These are phyloP conservation scores for Chaetura pelagica DNA, from an alignment of 2,113 vertebrate species.

Conservation along the genomic window DNA sequence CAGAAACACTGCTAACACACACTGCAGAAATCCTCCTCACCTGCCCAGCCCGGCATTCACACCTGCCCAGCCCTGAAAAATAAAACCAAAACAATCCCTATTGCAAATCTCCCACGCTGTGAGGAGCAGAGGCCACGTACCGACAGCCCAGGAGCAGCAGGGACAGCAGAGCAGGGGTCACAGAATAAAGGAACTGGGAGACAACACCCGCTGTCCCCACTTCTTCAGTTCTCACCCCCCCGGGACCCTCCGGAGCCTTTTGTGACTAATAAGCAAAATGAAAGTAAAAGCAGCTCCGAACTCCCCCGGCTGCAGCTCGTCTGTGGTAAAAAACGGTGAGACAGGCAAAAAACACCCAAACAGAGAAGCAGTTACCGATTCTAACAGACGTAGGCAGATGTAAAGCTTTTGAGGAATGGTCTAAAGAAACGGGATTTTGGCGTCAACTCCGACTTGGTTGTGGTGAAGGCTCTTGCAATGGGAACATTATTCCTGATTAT, in stretches of 20 bases:
- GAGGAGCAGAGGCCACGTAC: not conserved
- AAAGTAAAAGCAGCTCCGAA: not conserved
- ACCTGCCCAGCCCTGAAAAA: accelerated
- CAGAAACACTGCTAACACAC: not conserved
- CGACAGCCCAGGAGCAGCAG: not conserved
- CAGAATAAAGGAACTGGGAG: not conserved
- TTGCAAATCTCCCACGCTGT: not conserved
- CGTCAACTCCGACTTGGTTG: not conserved
- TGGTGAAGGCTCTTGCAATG: not conserved
- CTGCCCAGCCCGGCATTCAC: not conserved
- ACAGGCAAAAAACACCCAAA: not conserved
- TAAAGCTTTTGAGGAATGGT: not conserved
- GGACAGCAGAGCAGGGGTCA: not conserved
- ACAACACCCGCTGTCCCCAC: not conserved
- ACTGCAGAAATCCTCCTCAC: accelerated
- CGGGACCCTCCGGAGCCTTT: accelerated
- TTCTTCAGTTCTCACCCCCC: too few relatives aligned
- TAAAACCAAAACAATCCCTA: not conserved
- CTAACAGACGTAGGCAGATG: not conserved
- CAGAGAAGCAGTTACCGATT: too few relatives aligned
- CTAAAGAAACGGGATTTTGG: not conserved
- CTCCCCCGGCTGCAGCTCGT: not conserved
- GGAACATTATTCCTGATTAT: not conserved
- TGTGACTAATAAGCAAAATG: not conserved
- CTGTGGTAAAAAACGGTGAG: not conserved